Percentiles rank a stretch among this genome's conserved stretches.
phyloP scores from a whole-genome alignment of 2,888 invertebrate species.

The Ophioninae sp. region DNA sequence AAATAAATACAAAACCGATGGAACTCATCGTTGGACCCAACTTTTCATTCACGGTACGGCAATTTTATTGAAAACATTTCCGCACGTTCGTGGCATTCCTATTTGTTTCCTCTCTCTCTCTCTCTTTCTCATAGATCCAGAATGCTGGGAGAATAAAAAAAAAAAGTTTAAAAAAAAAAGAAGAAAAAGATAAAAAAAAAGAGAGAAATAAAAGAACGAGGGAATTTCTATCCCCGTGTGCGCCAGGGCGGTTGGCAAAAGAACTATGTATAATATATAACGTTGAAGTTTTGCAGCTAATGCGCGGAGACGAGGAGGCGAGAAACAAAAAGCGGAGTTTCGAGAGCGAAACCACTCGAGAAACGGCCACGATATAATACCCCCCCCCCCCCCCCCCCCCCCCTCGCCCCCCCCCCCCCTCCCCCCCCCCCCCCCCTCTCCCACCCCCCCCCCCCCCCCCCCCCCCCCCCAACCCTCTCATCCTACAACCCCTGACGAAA shows the following conservation, averaged over 20 bases:
- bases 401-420: constrained; percentile 40
- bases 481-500: too few species aligned
- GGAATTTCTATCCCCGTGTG: neutral
- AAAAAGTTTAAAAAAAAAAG: too few species aligned
- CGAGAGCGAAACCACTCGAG: constrained; percentile 48
- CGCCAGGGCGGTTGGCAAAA: constrained; percentile 19
- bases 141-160: neutral
- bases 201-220: neutral
- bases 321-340: constrained; percentile 46
- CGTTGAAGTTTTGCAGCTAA: constrained; percentile 42
- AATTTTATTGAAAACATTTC: constrained; percentile 10
- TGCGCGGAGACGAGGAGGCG: constrained; percentile 23
- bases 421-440: constrained; percentile 39
- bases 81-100: neutral
- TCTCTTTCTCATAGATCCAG: neutral
- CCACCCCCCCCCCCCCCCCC: neutral
- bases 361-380: constrained; percentile 59
- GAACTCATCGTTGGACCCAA: too few species aligned
- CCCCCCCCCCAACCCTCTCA: too few species aligned
- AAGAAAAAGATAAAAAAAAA: too few species aligned
- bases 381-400: too few species aligned
- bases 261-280: constrained; percentile 3
- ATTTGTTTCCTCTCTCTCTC: too few species aligned
- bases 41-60: neutral
- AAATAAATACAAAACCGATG: too few species aligned